Base-by-base conservation (phyloP, 2,888 invertebrate species). In the Asteroscopus sphinx region DNA sequence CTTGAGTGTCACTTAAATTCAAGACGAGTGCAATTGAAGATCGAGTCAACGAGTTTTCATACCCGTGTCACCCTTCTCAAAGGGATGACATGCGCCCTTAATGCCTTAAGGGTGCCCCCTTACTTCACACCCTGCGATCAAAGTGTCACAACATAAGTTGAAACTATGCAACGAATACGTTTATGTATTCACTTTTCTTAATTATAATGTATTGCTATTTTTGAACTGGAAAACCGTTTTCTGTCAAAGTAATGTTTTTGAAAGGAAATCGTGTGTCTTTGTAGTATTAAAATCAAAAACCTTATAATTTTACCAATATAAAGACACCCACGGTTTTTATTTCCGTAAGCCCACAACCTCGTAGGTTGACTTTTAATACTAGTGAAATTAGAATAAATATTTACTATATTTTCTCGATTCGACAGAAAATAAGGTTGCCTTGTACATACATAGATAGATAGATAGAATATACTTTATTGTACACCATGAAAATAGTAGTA, bases 21-120 rank as follows among this genome's bases (percentile, higher is more conserved):
- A 45, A 53, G 51, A 64, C 47, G 66, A 70, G 74, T 64, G 74
- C 74, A 59, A 73, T 64, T 59, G 65, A 70, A 67, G 53, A 57
- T 42, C 39, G 65, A 70, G 65, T 51, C 56, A 52, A 70, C 44
- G 41, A 70, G 70, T 59, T 65, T 46, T 41, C 55, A 61, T 53
- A 66, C 57, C 57, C 66, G 30, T 40, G 55, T 70, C 58, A 56
- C 53, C 71, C 57, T 58, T 59, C 52, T 61, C 71, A 61, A 58
- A 66, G 48, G 28, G 53, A 61, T 56, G 71, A 60, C 68, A 53
- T 60, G 40, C 39, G 33, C 49, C 59, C 63, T 68, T 52, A 15
- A 57, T 45, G 35, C n/a, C n/a, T n/a, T n/a, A n/a, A n/a, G n/a
- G n/a, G n/a, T n/a, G n/a, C 21, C 9, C 48, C 16, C 41, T 41